phyloP scores from a whole-genome alignment of 2,113 vertebrate genomes.

The Camelus dromedarius region DNA sequence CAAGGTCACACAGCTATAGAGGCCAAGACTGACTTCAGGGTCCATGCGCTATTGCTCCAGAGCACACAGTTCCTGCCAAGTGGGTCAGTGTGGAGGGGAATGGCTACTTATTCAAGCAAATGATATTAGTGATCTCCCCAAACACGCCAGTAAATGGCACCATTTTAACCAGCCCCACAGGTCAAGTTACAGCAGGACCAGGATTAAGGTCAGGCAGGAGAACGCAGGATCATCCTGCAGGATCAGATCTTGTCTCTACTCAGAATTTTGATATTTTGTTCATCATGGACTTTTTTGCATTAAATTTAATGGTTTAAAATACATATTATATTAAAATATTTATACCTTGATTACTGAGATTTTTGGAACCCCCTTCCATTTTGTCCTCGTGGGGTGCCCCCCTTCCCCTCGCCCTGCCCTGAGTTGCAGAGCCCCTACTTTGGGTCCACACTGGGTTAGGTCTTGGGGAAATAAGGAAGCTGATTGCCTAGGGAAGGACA shows the following conservation, averaged over 20 bases:
- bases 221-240: fast-evolving
- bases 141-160: not conserved
- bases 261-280: not conserved
- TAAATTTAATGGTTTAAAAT: not conserved
- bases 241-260: not conserved
- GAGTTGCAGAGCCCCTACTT: not conserved
- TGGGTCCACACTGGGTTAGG: not conserved
- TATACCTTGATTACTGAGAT: not conserved
- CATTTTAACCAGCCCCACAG: fast-evolving
- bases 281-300: not conserved
- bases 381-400: fast-evolving
- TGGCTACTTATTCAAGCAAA: not conserved
- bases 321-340: not conserved
- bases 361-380: not conserved
- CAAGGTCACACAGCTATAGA: not conserved
- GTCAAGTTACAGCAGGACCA: fast-evolving
- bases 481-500: fast-evolving
- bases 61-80: fast-evolving
- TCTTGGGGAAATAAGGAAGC: not conserved
- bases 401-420: no score
- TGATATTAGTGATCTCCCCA: not conserved
- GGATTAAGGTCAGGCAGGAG: not conserved
- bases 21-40: not conserved
- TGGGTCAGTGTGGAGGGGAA: fast-evolving
- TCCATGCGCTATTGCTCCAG: fast-evolving